These are phyloP conservation scores for Nebria salina DNA, from an alignment of 2,888 invertebrate genomes.

Conservation along the genomic window DNA sequence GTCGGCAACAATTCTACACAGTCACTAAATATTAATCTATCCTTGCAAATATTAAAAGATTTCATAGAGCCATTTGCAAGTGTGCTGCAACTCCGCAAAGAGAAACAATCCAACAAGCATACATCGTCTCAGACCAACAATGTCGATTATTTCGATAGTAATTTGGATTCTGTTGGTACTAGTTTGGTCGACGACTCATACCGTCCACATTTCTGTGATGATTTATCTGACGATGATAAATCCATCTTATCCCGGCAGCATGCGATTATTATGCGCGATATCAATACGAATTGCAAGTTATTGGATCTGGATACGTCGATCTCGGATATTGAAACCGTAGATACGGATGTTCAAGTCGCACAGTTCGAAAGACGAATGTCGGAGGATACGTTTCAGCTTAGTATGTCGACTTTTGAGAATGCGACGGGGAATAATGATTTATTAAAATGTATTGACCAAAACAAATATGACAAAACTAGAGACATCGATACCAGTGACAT, in stretches of 20 bases:
- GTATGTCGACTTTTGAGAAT: background rate
- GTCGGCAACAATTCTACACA: background rate
- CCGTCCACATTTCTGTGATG: no score
- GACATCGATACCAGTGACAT: background rate
- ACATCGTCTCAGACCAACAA: background rate
- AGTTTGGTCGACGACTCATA: background rate
- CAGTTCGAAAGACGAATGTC: background rate
- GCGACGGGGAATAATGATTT: background rate
- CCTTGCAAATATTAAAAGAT: slow-evolving; percentile 55
- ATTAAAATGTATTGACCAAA: background rate
- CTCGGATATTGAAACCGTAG: slow-evolving; percentile 34
- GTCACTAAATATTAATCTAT: slow-evolving; percentile 46
- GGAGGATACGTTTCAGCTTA: slow-evolving; percentile 8
- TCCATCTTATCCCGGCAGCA: slow-evolving; percentile 22
- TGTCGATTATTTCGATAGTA: background rate
- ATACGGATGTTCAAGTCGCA: slow-evolving; percentile 9
- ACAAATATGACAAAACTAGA: slow-evolving; percentile 25
- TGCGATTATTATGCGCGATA: slow-evolving; percentile 26
- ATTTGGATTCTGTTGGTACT: background rate
- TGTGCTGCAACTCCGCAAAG: slow-evolving; percentile 53
- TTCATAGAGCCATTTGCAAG: slow-evolving; percentile 59
- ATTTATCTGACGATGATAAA: slow-evolving; percentile 13
- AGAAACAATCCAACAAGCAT: background rate
- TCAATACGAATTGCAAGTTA: slow-evolving; percentile 28
- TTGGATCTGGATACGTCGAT: slow-evolving; percentile 21